A percentile compares a stretch with the other conserved stretches of the same genome.
Conservation (phyloP, 1,140 invertebrate species). For the Gonatopus flavifemur region DNA sequence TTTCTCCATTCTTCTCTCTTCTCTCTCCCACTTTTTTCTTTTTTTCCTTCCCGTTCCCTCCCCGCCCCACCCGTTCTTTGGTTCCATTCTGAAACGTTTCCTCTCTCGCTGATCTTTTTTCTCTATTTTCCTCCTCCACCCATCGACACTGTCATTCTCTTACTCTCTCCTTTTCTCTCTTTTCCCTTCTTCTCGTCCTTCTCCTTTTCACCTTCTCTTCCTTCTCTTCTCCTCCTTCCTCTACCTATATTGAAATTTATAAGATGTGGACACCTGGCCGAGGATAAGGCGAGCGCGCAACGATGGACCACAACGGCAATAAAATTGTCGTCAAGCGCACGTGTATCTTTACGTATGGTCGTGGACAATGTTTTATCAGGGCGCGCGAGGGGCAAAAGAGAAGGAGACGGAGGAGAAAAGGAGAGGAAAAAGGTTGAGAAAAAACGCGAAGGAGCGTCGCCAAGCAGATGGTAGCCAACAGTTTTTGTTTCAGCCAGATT, state of each 20-base stretch:
- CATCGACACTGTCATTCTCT: too few species aligned
- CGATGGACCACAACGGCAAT: conserved; percentile 6
- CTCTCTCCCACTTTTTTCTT: conserved; percentile 20
- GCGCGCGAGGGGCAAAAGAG: background rate
- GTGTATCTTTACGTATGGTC: too few species aligned
- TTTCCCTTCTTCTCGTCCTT: background rate
- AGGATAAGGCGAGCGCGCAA: conserved; percentile 26
- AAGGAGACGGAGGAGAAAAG: too few species aligned
- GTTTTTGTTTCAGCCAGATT: conserved; percentile 48
- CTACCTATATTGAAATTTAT: conserved; percentile 41
- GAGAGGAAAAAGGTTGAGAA: too few species aligned
- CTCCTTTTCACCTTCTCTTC: conserved; percentile 25
- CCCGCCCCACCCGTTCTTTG: conserved; percentile 5
- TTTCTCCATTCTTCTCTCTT: too few species aligned
- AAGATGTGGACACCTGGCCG: conserved; percentile 44
- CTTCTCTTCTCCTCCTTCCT: too few species aligned
- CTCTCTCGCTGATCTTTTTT: conserved; percentile 19
- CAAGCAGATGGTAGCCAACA: conserved; percentile 42
- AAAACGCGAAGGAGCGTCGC: too few species aligned
- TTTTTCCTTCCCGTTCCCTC: conserved; percentile 13
- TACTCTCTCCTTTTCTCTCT: background rate
- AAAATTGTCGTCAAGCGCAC: conserved; percentile 17
- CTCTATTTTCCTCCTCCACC: conserved; percentile 9
- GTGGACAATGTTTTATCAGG: conserved; percentile 13
- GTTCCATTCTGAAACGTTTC: conserved; percentile 22